These are phyloP conservation scores for Micropoecilia bifurca DNA, from an alignment of 2,797 vertebrate genomes.

Conservation along the genomic window DNA sequence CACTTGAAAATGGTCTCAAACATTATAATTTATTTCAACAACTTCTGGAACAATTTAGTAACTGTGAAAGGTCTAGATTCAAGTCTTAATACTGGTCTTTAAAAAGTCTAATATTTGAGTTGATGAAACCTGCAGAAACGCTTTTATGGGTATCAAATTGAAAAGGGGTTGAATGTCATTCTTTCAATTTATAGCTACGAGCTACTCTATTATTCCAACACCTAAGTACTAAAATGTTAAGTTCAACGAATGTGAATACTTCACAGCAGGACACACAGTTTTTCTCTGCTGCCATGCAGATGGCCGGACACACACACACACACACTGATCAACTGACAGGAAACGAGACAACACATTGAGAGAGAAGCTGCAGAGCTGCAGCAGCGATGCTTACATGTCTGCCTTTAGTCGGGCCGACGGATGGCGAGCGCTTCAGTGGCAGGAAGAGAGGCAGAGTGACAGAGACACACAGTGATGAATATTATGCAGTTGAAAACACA, in stretches of 20 bases:
- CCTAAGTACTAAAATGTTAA: not conserved
- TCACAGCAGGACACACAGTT: not conserved
- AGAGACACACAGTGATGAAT: conserved; percentile 65
- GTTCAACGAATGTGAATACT: not conserved
- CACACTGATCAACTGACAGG: not conserved
- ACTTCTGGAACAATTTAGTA: too few species aligned
- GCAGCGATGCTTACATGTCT: conserved; percentile 94
- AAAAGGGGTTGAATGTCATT: not conserved
- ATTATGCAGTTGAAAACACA: conserved; percentile 57
- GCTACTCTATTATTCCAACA: not conserved
- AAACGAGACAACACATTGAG: conserved; percentile 27
- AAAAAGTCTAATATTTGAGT: too few species aligned
- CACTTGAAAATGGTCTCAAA: too few species aligned
- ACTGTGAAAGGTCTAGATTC: too few species aligned
- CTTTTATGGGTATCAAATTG: not conserved
- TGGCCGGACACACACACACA: conserved; percentile 1
- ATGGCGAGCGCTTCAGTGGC: conserved; percentile 90
- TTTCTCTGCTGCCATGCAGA: conserved; percentile 50
- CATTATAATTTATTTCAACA: too few species aligned
- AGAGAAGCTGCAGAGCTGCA: conserved; percentile 37
- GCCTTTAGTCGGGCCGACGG: conserved; percentile 95
- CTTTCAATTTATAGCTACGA: not conserved
- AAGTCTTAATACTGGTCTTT: too few species aligned
- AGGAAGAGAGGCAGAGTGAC: conserved; percentile 58
- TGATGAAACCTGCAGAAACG: too few species aligned